Base-by-base conservation (phyloP, 1,140 invertebrate genomes). In the Lepidurus couesii region DNA sequence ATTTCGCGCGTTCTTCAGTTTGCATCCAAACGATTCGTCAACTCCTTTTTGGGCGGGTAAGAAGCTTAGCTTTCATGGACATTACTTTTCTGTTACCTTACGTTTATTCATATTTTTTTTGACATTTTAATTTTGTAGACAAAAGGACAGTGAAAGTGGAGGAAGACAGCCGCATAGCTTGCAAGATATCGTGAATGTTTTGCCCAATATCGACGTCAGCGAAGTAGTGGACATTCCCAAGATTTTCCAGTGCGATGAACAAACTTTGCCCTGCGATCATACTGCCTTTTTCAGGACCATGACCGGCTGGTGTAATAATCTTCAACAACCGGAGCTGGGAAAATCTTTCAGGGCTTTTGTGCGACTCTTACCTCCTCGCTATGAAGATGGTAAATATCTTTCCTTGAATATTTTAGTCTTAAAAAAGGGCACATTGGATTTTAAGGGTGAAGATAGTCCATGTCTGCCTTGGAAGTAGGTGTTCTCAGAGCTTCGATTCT, bases 231-330 rank as follows among this genome's bases (percentile, higher is more conserved):
- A 86, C 11, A 84, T 87, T 77, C 85, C 86, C 21, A 83, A 85
- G 81, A 84, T 86, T 44, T 86, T 86, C 81, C 82, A 84, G 77
- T 87, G 86, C 79, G 86, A 87, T 75, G 87, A 88, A 78, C 85
- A 86, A 79, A 85, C 85, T 13, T 81, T 88, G 10, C 89, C 89
- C 13, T 90, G 89, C 81, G 89, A 90, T 81, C 88, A 89, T 79
- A 90, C 89, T 0, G 83, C 85, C 26, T 85, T 84, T 80, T 90
- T 88, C 82, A 83, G 89, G 7, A 87, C 86, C 0, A 83, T 85
- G 16, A 88, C 87, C 34, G 89, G 89, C n/a, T 89, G 89, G 88
- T 90, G 89, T 80, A 90, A 90, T 80, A 90, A 90, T 81, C 83
- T 90, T 8, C 82, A 85, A 75, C 83, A 86, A 82, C 89, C 89